These are phyloP conservation scores for Apodemia duryi DNA, from an alignment of 2,888 invertebrate species.

Conservation along the genomic window DNA sequence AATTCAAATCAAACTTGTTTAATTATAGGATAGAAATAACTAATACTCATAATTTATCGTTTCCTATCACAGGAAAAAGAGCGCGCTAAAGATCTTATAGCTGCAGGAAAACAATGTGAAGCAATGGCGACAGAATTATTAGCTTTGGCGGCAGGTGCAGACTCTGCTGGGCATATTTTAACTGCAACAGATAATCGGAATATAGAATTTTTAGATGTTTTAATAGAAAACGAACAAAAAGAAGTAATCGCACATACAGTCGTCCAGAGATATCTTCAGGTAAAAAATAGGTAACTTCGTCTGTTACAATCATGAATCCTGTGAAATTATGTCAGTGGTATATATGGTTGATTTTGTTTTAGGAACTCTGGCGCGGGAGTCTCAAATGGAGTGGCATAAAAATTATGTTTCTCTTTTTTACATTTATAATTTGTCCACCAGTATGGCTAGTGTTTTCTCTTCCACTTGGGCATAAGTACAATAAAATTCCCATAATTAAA, in stretches of 20 bases:
- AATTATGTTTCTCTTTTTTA: conserved; percentile 94
- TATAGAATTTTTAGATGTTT: conserved; percentile 95
- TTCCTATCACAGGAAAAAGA: conserved; percentile 90
- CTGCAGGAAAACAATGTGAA: conserved; percentile 97
- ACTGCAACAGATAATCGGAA: conserved; percentile 97
- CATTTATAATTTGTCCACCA: conserved; percentile 96
- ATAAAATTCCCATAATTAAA: conserved; percentile 99
- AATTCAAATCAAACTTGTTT: too few relatives aligned
- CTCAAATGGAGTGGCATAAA: conserved; percentile 98
- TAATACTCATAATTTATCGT: background rate
- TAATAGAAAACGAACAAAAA: conserved; percentile 99
- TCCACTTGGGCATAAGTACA: conserved; percentile 96
- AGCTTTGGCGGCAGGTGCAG: conserved; percentile 94
- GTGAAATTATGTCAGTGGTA: conserved; percentile 21
- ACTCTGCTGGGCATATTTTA: conserved; percentile 95
- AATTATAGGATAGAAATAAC: background rate
- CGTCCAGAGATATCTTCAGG: conserved; percentile 97
- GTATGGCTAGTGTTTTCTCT: conserved; percentile 97
- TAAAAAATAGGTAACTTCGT: conserved; percentile 82
- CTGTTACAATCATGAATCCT: conserved; percentile 33
- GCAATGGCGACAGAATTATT: conserved; percentile 98
- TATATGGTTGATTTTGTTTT: conserved; percentile 45
- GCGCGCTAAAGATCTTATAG: conserved; percentile 96
- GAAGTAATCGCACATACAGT: conserved; percentile 98
- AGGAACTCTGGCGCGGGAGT: conserved; percentile 99